Base-by-base conservation (phyloP, 1,140 invertebrate species). In the Drosophila asahinai region DNA sequence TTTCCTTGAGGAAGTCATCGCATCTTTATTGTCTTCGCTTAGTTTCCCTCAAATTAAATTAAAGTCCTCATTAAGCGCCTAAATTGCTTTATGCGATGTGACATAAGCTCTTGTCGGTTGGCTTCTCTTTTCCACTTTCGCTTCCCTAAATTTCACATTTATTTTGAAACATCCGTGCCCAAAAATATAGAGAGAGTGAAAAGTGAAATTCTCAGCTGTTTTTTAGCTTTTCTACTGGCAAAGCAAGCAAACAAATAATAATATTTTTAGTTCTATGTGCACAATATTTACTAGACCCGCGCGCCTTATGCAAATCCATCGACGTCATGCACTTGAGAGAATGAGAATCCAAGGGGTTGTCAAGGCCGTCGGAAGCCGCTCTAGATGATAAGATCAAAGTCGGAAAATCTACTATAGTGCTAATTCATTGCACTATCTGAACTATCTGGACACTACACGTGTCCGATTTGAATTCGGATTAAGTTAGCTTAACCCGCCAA, bases 401-500 rank as follows among this genome's bases (percentile, higher is more conserved):
- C n/a, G 48, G 30, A 64, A 61, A 51, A 27, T 43, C 22, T n/a
- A 22, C 36, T 22, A 36, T 54, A 55, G 36, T 68, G 64, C 62
- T 59, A 77, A 73, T 66, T 80, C 45, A 89, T 52, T 75, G 77
- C 70, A 73, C 67, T 72, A 30, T 30, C 27, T 30, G 9, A 40
- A 57, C 66, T 83, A 77, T 77, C 83, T 40, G 70, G 64, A 30
- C 40, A 52, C 61, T 62, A 77, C 82, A 78, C 74, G 78, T 78
- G 83, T 51, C n/a, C 47, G 36, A 80, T 76, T 52, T 59, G 19
- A 33, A n/a, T 51, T 48, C 65, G 61, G 70, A 72, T 73, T 60
- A 68, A 15, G n/a, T 51, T 25, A 15, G 43, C 19, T 33, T 43
- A 40, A 27, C 40, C 48, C 30, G 11, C 61, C 45, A 57, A 59